Base-by-base conservation (phyloP, 2,113 vertebrate species). In the Sturnus vulgaris region DNA sequence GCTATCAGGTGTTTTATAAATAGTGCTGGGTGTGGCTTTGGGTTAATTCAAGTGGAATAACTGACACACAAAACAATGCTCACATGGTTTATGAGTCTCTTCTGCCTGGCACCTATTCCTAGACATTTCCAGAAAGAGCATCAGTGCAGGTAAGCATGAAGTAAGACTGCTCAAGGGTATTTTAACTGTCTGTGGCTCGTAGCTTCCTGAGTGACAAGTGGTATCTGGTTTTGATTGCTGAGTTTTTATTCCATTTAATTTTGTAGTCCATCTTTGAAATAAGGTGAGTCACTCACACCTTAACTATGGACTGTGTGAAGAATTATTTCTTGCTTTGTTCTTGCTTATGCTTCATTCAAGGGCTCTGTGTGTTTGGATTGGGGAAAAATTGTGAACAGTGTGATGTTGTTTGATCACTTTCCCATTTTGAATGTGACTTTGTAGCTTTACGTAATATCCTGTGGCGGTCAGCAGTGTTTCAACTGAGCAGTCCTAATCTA, bases 31-130 rank as follows among this genome's bases (percentile, higher is more conserved):
- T 8, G 25, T 22, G 52, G 33, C 8, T 82, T 82, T 49, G 12
- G 6, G 28, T 64, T 73, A 33, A 21, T 49, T 56, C 19, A 18
- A 35, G 27, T 31, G 12, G 40, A 9, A 57, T 57, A 40, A 17
- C 9, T 49, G 8, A 12, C 0, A 1, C 20, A 60, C 27, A 37
- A 44, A 37, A 30, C 3, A 7, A 5, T 30, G 17, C 8, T 4
- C 0, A 0, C 0, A 0, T 11, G 31, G 6, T 15, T 18, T 27
- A 1, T 25, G 68, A 13, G 2, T 66, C 4, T 65, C 1, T 44
- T 79, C 15, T 66, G 24, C 19, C 12, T 73, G 17, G 7, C 0
- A 6, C 3, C 5, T 61, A 10, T 11, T 75, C 55, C 20, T 88
- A 42, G 39, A n/a, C 0, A 0, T 3, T 35, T 6, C 8, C 1